Conservation (phyloP, 1,140 invertebrate genomes). For the Halesus radiatus region DNA sequence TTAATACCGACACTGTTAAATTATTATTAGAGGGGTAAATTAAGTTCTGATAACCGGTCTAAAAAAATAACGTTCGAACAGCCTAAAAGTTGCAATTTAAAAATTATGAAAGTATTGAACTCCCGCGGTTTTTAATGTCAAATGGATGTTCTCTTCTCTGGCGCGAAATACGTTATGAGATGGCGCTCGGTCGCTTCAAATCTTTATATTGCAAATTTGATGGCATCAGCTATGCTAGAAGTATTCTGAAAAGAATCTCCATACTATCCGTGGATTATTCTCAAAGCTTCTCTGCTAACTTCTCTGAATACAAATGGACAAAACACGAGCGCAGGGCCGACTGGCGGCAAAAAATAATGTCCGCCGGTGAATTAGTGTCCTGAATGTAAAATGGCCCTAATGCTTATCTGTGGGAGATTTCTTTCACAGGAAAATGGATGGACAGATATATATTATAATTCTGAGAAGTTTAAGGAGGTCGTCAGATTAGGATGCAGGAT, state of each 20-base stretch:
- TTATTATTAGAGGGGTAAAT: too few relatives aligned
- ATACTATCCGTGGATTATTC: background rate
- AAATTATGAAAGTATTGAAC: background rate
- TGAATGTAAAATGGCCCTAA: too few relatives aligned
- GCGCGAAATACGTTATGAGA: constrained; percentile 2
- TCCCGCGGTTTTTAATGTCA: constrained; percentile 5
- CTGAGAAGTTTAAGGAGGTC: too few relatives aligned
- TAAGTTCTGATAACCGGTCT: background rate
- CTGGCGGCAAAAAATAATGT: background rate
- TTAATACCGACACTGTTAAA: too few relatives aligned
- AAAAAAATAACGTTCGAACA: background rate
- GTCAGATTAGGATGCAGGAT: too few relatives aligned
- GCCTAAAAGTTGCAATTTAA: background rate
- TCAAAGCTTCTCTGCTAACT: background rate
- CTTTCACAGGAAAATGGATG: too few relatives aligned
- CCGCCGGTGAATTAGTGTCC: too few relatives aligned
- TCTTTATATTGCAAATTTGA: constrained; percentile 35
- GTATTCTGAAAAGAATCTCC: constrained; percentile 3
- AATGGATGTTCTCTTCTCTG: background rate
- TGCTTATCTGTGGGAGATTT: too few relatives aligned
- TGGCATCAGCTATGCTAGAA: background rate
- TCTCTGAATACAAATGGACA: constrained; percentile 19
- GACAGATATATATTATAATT: too few relatives aligned
- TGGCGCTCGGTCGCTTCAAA: background rate
- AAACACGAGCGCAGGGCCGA: background rate